Base-by-base conservation (phyloP, 2,888 invertebrate species). In the Eupithecia pulchellata region DNA sequence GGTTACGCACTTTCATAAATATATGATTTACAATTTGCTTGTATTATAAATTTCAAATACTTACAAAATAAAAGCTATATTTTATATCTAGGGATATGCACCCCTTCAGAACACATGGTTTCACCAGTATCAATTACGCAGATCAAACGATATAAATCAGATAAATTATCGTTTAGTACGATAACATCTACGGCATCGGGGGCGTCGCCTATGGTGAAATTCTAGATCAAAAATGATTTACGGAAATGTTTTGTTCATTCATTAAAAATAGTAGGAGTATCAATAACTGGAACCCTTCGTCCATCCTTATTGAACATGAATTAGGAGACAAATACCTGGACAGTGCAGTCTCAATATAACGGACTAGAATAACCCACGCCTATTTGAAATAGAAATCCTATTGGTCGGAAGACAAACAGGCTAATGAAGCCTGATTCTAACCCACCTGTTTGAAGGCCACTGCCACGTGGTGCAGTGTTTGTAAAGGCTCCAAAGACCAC, bases 401-500 rank as follows among this genome's bases (percentile, higher is more conserved):
- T 75, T 66, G 30, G 73, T 69, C 72, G 32, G 69, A 66, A 78
- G 71, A 77, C 74, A 78, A 78, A 77, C 73, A 75, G 73, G 70
- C 64, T 76, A 79, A 77, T 79, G 75, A 76, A 78, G 69, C 72
- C 72, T 71, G 74, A 73, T 75, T 75, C 74, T 73, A 71, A 72
- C 75, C 78, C 81, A 79, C 79, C 79, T 79, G 78, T 77, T 78
- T 73, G 76, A 76, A 75, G 74, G 75, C 73, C 72, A 78, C 52
- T 52, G 76, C 79, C 90, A 89, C 89, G 90, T 91, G 91, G 87
- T 84, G 80, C 84, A 47, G n/a, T 87, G 83, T 90, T 89, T 92
- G 90, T 89, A 85, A 88, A 92, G 91, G 90, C 82, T 81, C 76
- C 78, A 89, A n/a, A n/a, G 93, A 93, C 92, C 93, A 92, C 92